These are phyloP conservation scores for Hylyphantes graminicola DNA, from an alignment of 1,140 invertebrate genomes.

Conservation along the genomic window DNA sequence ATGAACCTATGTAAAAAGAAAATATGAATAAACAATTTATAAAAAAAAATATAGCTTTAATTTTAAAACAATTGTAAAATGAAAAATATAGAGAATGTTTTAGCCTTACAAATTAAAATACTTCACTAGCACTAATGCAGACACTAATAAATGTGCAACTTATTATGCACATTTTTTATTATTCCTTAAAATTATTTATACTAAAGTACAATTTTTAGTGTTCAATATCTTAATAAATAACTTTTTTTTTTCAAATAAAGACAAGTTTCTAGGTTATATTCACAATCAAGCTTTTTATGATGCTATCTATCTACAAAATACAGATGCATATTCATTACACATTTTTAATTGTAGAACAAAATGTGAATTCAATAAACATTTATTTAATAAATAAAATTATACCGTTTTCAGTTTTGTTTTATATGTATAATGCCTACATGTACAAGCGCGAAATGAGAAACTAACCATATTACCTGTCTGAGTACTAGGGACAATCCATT, in stretches of 20 bases:
- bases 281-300: no score
- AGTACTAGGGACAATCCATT: neutral
- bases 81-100: neutral
- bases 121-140: no score
- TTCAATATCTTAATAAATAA: no score
- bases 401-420: no score
- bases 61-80: neutral
- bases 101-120: neutral
- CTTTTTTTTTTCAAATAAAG: no score
- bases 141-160: neutral
- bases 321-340: neutral
- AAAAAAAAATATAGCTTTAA: no score
- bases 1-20: constrained; percentile 35
- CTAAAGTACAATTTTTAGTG: neutral
- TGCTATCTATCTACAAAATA: neutral
- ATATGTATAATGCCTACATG: no score
- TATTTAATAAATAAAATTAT: no score
- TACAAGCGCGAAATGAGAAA: no score
- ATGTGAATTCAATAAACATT: no score
- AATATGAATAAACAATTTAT: neutral
- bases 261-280: no score
- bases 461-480: neutral
- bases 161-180: neutral
- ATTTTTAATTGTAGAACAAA: no score
- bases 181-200: neutral